Conservation (phyloP, 64 coral and sea anemone genomes). For the Montipora foliosa region DNA sequence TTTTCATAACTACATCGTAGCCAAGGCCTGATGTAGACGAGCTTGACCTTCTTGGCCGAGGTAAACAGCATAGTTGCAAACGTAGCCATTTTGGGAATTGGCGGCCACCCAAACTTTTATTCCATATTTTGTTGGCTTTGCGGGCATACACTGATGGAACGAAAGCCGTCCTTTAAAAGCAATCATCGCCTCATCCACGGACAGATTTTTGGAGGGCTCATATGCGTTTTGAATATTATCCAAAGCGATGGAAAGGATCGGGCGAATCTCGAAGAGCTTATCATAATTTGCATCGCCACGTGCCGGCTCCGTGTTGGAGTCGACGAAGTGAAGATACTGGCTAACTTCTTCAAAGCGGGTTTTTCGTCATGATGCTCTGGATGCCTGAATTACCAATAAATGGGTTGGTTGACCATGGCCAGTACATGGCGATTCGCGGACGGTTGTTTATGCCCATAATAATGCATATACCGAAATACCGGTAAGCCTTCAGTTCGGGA, state of each 20-base stretch:
- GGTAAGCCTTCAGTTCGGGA: too few relatives aligned
- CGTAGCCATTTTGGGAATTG: not conserved
- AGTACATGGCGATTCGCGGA: too few relatives aligned
- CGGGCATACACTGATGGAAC: too few relatives aligned
- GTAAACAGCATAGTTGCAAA: conserved; percentile 20
- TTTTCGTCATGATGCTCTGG: conserved; percentile 18
- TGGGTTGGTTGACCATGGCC: too few relatives aligned
- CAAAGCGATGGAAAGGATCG: not conserved
- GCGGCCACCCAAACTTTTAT: conserved; percentile 76
- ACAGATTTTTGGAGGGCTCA: too few relatives aligned
- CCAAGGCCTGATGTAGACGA: conserved; percentile 22
- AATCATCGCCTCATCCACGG: too few relatives aligned
- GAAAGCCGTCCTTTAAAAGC: not conserved
- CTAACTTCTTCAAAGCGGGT: conserved; percentile 16
- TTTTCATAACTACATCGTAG: conserved; percentile 69
- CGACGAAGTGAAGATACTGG: conserved; percentile 19
- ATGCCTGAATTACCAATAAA: not conserved
- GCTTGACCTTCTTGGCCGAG: not conserved
- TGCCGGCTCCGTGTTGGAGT: not conserved
- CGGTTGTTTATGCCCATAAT: too few relatives aligned
- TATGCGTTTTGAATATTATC: too few relatives aligned
- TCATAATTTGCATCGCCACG: not conserved
- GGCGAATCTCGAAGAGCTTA: conserved; percentile 6
- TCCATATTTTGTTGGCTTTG: conserved; percentile 56
- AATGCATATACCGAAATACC: too few relatives aligned